phyloP scores from a whole-genome alignment of 1,140 invertebrate species.

The Tetramorium simillimum region DNA sequence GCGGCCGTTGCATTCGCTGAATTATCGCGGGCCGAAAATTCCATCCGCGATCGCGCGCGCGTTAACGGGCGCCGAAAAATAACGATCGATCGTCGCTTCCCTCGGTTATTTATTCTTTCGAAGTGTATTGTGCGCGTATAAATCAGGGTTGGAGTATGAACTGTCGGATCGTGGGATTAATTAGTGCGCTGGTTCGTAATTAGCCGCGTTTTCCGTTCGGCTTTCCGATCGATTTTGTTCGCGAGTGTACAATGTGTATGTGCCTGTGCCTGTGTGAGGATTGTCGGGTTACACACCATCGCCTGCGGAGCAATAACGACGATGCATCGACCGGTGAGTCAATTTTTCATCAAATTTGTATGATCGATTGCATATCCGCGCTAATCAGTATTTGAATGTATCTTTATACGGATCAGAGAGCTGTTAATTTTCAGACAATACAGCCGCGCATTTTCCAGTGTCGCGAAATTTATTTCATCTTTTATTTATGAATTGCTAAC shows the following conservation, averaged over 20 bases:
- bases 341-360: constrained; percentile 23
- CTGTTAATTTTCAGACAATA: neutral
- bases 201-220: constrained; percentile 29
- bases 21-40: neutral
- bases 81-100: neutral
- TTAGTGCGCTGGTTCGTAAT: constrained; percentile 33
- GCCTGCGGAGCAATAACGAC: neutral
- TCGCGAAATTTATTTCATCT: neutral
- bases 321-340: neutral
- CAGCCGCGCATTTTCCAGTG: neutral
- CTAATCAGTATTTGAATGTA: constrained; percentile 11
- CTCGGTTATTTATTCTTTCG: constrained; percentile 24
- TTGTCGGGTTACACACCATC: neutral
- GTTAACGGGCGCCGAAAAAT: constrained; percentile 6
- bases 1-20: neutral
- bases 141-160: constrained; percentile 9
- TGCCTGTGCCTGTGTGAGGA: neutral
- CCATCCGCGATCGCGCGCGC: neutral
- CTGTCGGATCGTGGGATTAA: constrained; percentile 31
- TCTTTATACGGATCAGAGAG: neutral
- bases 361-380: neutral
- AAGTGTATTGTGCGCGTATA: constrained; percentile 23
- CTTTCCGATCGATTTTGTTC: constrained; percentile 4
- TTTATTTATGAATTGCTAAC: constrained; percentile 12
- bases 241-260: neutral